phyloP scores from a whole-genome alignment of 2,888 invertebrate species.

The Noctuana brunneofusca region DNA sequence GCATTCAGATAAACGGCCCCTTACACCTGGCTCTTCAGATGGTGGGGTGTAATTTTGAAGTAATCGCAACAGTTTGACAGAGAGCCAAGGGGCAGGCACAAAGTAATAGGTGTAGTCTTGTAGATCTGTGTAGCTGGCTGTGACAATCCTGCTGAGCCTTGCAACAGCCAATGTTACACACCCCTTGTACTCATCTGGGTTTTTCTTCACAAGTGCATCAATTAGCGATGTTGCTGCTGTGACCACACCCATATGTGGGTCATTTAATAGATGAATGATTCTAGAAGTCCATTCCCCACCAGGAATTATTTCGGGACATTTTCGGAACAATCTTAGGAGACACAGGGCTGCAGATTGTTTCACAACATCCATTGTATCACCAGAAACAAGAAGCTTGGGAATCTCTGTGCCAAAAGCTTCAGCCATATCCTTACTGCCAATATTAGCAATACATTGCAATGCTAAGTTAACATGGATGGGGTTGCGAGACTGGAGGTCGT shows the following conservation, averaged over 20 bases:
- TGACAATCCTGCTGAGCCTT: slow-evolving; percentile 97
- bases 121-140: slow-evolving; percentile 98
- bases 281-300: slow-evolving; percentile 99
- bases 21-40: slow-evolving; percentile 96
- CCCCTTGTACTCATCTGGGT: slow-evolving; percentile 99
- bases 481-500: slow-evolving; percentile 97
- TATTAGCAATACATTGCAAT: slow-evolving; percentile 99
- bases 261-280: slow-evolving; percentile 98
- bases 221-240: slow-evolving; percentile 99
- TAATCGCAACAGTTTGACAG: slow-evolving; percentile 96
- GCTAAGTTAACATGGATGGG: slow-evolving; percentile 99
- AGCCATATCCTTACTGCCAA: slow-evolving; percentile 99
- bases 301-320: slow-evolving; percentile 97
- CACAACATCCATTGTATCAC: slow-evolving; percentile 99
- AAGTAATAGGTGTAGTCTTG: slow-evolving; percentile 99
- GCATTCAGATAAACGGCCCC: slow-evolving; percentile 98
- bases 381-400: slow-evolving; percentile 98
- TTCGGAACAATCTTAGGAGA: slow-evolving; percentile 95
- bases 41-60: slow-evolving; percentile 99
- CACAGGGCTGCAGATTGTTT: slow-evolving; percentile 99
- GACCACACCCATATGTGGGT: slow-evolving; percentile 99
- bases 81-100: slow-evolving; percentile 99
- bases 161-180: slow-evolving; percentile 99
- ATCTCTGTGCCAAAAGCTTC: slow-evolving; percentile 99
- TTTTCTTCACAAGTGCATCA: slow-evolving; percentile 98